Percentiles rank a stretch among this genome's conserved stretches.
Evolutionary conservation across 2,113 vertebrate species (phyloP).

Genomic region (Burhinus bistriatus): DNA sequence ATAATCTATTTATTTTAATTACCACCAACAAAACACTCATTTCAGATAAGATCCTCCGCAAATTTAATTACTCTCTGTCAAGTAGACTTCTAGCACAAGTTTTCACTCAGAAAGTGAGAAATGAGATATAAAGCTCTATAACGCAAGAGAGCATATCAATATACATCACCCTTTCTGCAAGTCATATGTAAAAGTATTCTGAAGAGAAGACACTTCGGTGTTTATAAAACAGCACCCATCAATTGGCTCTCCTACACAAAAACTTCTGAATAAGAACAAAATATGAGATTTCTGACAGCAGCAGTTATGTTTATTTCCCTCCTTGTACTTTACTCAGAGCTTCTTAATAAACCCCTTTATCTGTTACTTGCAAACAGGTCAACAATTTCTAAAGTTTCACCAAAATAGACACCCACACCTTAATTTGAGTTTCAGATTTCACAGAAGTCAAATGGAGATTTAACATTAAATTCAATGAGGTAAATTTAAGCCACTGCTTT

Average conservation of each 20-base stretch:
- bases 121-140: background rate
- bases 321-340: background rate
- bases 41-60: background rate
- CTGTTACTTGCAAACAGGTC: background rate
- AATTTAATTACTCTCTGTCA: background rate
- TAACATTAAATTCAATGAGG: background rate
- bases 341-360: background rate
- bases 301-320: background rate
- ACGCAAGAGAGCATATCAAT: background rate
- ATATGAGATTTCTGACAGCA: background rate
- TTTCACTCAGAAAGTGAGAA: background rate
- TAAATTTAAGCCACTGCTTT: background rate
- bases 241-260: background rate
- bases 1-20: background rate
- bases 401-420: background rate
- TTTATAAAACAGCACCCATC: background rate
- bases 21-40: background rate
- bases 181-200: background rate
- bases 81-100: background rate
- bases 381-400: background rate
- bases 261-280: background rate
- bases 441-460: background rate
- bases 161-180: background rate
- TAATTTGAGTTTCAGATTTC: background rate
- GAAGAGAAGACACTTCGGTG: background rate